Evolutionary conservation across 2,888 invertebrate genomes (phyloP), one percentile per base, ranked within the genome.

Genomic region (Tetranychus truncatus): DNA sequence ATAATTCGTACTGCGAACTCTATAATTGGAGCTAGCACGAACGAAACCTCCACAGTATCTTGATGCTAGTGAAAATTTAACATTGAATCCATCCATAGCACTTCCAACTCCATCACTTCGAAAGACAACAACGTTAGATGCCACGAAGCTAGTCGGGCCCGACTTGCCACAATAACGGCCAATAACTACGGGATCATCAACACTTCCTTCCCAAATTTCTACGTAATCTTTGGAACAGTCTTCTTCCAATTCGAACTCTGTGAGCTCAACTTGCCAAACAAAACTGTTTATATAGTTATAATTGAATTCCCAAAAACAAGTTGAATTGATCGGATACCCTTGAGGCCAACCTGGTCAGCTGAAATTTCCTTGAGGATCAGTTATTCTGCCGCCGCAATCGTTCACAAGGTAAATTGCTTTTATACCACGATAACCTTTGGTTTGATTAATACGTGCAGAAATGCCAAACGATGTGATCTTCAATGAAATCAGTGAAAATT

Each of bases 21-120:
- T 79, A 72, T 83, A 84, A 69, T 21, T 81, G 2, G 9, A 81
- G 72, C 80, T 82, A 34, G 82, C 82, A 76, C 85, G 85, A n/a
- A 88, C 82, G 15, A 85, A 81, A 15, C 90, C 90, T 0, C 91
- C 90, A 81, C 91, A 91, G 45, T 88, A 88, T 85, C 73, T 45
- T n/a, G 75, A 66, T 9, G 82, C 80, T 18, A 78, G 72, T n/a
- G 79, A 78, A 0, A 81, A 45, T 1, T 77, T 77, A 0, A 85
- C 78, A 11, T 82, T 82, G 74, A 87, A 84, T 1, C 84, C 84
- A 65, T 79, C n/a, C n/a, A n/a, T 76, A 9, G 80, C 81, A 8
- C 79, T 78, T 0, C 79, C 80, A 77, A 82, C 80, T 20, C 34
- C 21, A 72, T 74, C 66, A 66, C 20, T 74, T n/a, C 18, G 45